Percentiles rank a stretch among this genome's conserved stretches.
Evolutionary conservation across 1,140 invertebrate species (phyloP).

Genomic region (Mylabris phalerata): DNA sequence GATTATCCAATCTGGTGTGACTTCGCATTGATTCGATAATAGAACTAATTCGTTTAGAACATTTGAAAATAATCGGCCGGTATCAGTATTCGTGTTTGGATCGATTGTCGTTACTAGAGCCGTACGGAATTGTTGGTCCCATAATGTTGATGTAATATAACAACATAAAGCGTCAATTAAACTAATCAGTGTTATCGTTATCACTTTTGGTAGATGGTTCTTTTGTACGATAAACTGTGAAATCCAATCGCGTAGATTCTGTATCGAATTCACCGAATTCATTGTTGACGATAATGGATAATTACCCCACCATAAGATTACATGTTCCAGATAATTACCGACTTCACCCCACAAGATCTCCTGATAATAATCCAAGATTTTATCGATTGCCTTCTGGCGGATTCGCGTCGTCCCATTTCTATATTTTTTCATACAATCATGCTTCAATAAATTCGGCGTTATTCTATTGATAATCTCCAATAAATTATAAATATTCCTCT

Average conservation of each 20-base stretch:
- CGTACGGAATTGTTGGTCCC: constrained; percentile 65
- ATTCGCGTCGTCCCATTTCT: constrained; percentile 37
- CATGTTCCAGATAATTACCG: constrained; percentile 65
- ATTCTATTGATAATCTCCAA: constrained; percentile 40
- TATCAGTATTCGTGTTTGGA: constrained; percentile 26
- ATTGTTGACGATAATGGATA: constrained; percentile 53
- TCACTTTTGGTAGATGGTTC: constrained; percentile 52
- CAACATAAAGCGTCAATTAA: constrained; percentile 67
- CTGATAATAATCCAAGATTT: constrained; percentile 50
- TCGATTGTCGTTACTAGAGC: constrained; percentile 41
- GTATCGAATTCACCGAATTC: constrained; percentile 54
- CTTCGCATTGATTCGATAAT: constrained; percentile 61
- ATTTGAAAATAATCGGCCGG: constrained; percentile 54
- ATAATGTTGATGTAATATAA: constrained; percentile 63
- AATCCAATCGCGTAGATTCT: constrained; percentile 61
- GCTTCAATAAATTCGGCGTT: constrained; percentile 41
- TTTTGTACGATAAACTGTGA: constrained; percentile 49
- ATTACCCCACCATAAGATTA: constrained; percentile 71
- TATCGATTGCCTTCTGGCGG: constrained; percentile 44
- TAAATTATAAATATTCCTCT: constrained; percentile 41
- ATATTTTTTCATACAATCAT: constrained; percentile 38
- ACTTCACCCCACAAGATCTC: constrained; percentile 64
- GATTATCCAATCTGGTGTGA: constrained; percentile 56
- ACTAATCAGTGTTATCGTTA: constrained; percentile 60
- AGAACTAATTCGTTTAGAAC: constrained; percentile 56